phyloP scores from a whole-genome alignment of 2,797 vertebrate genomes.

The Dendrocincla tyrannina region DNA sequence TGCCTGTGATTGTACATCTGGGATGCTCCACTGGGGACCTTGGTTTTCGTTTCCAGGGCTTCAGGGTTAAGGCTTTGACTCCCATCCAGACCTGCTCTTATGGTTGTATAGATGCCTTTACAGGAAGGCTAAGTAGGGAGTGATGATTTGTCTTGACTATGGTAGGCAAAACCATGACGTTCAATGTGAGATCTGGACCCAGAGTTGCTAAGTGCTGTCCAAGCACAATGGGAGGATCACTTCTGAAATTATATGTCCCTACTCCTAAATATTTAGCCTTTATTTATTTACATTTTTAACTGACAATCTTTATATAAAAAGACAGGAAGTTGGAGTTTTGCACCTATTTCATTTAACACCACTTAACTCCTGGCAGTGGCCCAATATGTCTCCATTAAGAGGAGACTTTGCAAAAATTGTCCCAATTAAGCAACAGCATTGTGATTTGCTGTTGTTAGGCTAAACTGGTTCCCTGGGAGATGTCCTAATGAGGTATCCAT shows the following conservation, averaged over 20 bases:
- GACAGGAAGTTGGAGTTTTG: conserved; percentile 53
- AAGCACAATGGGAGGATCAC: background rate
- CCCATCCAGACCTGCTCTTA: accelerated
- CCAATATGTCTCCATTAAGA: conserved; percentile 66
- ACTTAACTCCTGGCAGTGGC: conserved; percentile 66
- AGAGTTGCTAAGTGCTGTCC: background rate
- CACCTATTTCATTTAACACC: conserved; percentile 69
- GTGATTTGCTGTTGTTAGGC: conserved; percentile 65
- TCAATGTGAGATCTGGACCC: background rate
- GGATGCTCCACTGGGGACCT: background rate
- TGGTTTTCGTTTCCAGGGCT: background rate
- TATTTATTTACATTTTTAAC: conserved; percentile 27
- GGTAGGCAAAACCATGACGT: background rate
- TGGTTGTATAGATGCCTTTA: background rate
- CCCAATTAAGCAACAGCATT: conserved; percentile 60
- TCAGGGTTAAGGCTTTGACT: background rate
- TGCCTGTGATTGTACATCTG: background rate
- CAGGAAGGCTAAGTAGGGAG: background rate
- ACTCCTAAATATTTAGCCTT: background rate
- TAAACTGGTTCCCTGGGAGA: conserved; percentile 71
- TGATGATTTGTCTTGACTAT: background rate
- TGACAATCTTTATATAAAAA: conserved; percentile 34
- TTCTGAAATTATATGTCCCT: background rate
- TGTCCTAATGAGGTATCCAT: conserved; percentile 71
- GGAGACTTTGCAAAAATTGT: conserved; percentile 67